Percentiles rank a stretch among this genome's conserved stretches.
Conservation (phyloP, 2,797 vertebrate species). For the Pipistrellus nathusii region DNA sequence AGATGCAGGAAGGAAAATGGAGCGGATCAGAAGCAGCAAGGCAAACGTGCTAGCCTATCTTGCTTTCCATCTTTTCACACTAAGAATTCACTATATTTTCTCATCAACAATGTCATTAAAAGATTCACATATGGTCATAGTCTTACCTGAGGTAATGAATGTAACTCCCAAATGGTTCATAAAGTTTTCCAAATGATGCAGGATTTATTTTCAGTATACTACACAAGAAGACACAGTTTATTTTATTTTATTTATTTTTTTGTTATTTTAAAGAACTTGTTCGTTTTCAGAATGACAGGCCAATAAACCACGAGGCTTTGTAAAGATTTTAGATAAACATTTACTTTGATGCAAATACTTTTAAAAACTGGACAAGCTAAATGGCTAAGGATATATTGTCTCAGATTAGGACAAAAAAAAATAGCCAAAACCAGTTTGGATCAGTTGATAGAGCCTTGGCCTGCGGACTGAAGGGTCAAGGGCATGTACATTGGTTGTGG, state of each 20-base stretch:
- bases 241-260: too few species aligned
- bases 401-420: background rate
- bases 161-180: background rate
- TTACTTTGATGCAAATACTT: background rate
- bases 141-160: background rate
- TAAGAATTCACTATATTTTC: background rate
- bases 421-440: too few species aligned
- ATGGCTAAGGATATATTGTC: background rate
- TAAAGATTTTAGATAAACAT: background rate
- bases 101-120: background rate
- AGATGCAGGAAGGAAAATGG: conserved; percentile 20
- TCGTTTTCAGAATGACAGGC: background rate
- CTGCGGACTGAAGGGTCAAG: too few species aligned
- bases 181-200: background rate
- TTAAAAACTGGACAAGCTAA: background rate
- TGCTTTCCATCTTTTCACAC: background rate
- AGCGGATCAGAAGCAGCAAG: background rate
- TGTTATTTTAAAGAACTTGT: background rate
- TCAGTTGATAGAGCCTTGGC: too few species aligned
- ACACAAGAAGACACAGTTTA: background rate
- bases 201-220: background rate
- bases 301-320: background rate
- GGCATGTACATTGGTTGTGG: too few species aligned
- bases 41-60: background rate
- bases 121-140: background rate